Evolutionary conservation across 2,888 invertebrate species (phyloP).

Genomic region (Ischnura elegans): DNA sequence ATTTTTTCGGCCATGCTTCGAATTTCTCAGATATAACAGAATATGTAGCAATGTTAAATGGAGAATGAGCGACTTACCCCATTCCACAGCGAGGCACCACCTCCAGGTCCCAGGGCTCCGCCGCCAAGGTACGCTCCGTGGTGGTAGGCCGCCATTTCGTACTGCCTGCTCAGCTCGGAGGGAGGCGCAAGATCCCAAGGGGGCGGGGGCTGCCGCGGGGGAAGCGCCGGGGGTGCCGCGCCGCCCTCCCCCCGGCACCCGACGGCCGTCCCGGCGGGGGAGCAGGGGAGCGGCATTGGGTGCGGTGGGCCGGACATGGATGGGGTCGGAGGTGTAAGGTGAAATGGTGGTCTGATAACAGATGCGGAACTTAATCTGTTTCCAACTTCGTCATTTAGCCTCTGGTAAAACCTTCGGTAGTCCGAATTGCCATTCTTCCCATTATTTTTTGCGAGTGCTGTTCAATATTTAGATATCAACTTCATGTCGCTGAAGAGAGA

Average conservation of each 20-base stretch:
- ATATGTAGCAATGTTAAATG: background rate
- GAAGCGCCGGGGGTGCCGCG: background rate
- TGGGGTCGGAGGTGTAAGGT: background rate
- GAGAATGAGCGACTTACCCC: background rate
- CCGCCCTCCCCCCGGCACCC: slow-evolving; percentile 51
- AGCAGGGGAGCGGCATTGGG: slow-evolving; percentile 40
- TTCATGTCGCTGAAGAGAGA: no score
- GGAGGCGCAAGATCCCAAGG: background rate
- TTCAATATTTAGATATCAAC: no score
- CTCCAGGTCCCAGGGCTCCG: slow-evolving; percentile 31
- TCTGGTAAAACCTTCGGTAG: background rate
- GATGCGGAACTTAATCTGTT: no score
- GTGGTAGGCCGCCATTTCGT: slow-evolving; percentile 60
- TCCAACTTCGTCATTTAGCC: background rate
- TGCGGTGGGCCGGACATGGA: slow-evolving; percentile 12
- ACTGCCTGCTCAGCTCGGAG: slow-evolving; percentile 13
- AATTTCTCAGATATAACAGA: background rate
- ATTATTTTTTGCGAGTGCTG: no score
- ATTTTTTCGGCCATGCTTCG: background rate
- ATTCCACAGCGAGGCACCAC: slow-evolving; percentile 38
- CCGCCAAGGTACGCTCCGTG: slow-evolving; percentile 46
- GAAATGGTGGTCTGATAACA: background rate
- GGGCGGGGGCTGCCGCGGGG: background rate
- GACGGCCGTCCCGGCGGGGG: slow-evolving; percentile 13
- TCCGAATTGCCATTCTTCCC: background rate